These are phyloP conservation scores for Halcyon smyrnensis DNA, from an alignment of 2,797 vertebrate genomes.

Conservation along the genomic window DNA sequence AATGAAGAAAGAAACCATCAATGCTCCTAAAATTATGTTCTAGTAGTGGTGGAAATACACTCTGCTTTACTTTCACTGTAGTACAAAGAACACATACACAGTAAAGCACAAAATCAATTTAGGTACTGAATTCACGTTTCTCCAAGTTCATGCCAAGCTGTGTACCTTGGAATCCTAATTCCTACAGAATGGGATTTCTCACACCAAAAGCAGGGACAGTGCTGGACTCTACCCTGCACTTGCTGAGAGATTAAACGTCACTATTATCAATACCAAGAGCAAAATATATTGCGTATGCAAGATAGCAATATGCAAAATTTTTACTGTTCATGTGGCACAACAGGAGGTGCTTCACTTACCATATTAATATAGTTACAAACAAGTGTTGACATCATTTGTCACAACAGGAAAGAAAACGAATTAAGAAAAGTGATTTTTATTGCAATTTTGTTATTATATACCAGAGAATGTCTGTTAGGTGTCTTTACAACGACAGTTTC, in stretches of 20 bases:
- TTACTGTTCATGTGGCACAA: not conserved
- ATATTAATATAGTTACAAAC: conserved; percentile 25
- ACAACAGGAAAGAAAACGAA: conserved; percentile 40
- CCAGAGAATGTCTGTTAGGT: not conserved
- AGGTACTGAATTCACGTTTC: not conserved
- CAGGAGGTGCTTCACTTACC: not conserved
- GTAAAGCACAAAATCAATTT: not conserved
- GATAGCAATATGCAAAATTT: not conserved
- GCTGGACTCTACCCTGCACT: accelerated
- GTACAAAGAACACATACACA: not conserved
- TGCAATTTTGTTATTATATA: conserved; percentile 4
- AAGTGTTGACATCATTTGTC: not conserved
- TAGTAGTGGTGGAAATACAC: not conserved
- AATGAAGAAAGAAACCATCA: not conserved
- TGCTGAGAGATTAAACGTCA: not conserved
- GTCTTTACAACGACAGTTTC: not conserved
- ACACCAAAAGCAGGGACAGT: not conserved
- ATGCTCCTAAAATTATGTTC: not conserved
- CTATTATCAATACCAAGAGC: not conserved
- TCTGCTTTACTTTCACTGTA: not conserved
- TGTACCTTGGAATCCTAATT: not conserved
- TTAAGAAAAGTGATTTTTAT: conserved; percentile 39
- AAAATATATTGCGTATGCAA: not conserved
- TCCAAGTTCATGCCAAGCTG: not conserved
- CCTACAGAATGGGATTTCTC: not conserved